Base-by-base conservation (phyloP, 1,140 invertebrate species). In the Amphibalanus amphitrite region DNA sequence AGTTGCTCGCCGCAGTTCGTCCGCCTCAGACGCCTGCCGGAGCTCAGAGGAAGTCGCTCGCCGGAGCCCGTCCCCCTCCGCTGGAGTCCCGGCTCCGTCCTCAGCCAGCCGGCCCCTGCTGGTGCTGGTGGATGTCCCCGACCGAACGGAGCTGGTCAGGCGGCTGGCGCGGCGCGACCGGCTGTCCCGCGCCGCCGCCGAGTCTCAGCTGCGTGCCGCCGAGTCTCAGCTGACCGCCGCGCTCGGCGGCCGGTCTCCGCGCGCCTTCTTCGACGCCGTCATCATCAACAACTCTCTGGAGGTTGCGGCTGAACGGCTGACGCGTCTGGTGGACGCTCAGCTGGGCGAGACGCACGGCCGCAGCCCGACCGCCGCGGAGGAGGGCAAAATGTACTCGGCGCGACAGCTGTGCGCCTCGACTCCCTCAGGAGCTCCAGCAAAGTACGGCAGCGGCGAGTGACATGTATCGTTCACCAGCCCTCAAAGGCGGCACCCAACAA, bases 101-200 rank as follows among this genome's bases (percentile, higher is more conserved):
- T 8, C 10, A 13, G 47, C 47, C 13, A 13, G 10, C 10, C 47
- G 47, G 10, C 47, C 47, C 10, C 47, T 59, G 6, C 47, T 59
- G 13, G 47, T 59, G 47, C 17, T 59, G 13, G 47, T 59, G 47
- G 47, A 59, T 20, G 47, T 59, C 77, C 1, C 74, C 74, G 69
- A 78, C 75, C 69, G 76, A 77, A 69, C 20, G 28, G 25, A 59
- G 29, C 64, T 71, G 40, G 29, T 71, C 20, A 47, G 10, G 29
- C 29, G 28, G 13, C 26, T 47, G 70, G 6, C 15, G 30, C 28
- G 15, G 47, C 47, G 47, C 6, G 47, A 59, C 47, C 6, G 23
- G 47, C 47, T 59, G 47, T 59, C 47, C 1, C 47, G 47, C 1
- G 13, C 10, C 47, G 17, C 10, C 47, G 47, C 47, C 47, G 47